Base-by-base conservation (phyloP, 2,888 invertebrate species). In the Tenthredo notha region DNA sequence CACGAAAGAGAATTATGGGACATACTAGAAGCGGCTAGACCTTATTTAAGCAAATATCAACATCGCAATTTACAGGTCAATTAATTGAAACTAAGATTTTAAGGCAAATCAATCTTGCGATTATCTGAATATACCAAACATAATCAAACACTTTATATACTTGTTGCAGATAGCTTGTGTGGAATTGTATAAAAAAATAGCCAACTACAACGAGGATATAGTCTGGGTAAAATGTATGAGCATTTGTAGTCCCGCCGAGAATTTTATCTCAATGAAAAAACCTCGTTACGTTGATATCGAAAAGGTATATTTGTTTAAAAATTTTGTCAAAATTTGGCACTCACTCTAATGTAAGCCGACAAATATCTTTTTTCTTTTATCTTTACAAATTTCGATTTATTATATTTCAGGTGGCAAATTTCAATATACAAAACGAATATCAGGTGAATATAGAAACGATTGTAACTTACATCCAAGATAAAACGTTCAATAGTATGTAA, bases 21-120 rank as follows among this genome's bases (percentile, higher is more conserved):
- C 0, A 92, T 95, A 25, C 93, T 96, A 91, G 88, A 88, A 2
- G 92, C 93, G 10, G 94, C 94, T 15, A 91, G 94, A 21, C 89
- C 92, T 0, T 97, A 96, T 91, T 93, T 97, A 40, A 95, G 94
- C 86, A 92, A 93, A 85, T 94, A 94, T 85, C 96, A 97, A 90
- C 96, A 96, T 21, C 93, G 94, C 85, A 94, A 94, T 2, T 92
- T 97, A 86, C 96, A 96, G 94, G 96, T 96, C 90, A 21, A 10
- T 82, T 54, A 47, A 25, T 77, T 10, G 37, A 7, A 61, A 43
- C 29, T 70, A n/a, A 25, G 25, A 70, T 29, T 86, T 70, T n/a
- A 2, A 74, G 54, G 21, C 61, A 37, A 18, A 15, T n/a, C 7
- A 18, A 15, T n/a, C 3, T 25, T 12, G 12, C 12, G 10, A 25